phyloP scores from a whole-genome alignment of 1,140 invertebrate genomes.

The Araneus ventricosus region DNA sequence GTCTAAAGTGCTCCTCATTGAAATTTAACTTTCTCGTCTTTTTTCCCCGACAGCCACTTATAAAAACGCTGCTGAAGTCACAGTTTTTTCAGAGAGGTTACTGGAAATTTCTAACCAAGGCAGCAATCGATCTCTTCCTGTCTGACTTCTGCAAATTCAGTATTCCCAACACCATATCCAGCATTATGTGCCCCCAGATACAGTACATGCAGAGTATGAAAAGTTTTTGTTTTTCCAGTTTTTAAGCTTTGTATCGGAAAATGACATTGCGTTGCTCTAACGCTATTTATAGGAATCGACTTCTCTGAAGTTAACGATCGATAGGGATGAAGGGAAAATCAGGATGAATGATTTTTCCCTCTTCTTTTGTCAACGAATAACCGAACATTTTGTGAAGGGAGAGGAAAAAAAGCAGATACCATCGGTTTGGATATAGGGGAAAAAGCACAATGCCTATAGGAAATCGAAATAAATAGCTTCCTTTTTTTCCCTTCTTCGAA shows the following conservation, averaged over 20 bases:
- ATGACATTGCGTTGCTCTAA: neutral
- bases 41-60: neutral
- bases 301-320: neutral
- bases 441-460: neutral
- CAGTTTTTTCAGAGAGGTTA: neutral
- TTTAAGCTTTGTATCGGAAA: neutral
- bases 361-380: neutral
- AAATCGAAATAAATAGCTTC: constrained; percentile 23
- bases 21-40: neutral
- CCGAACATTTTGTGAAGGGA: neutral
- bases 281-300: constrained; percentile 20
- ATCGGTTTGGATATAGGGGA: neutral
- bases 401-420: neutral
- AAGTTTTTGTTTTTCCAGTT: constrained; percentile 18
- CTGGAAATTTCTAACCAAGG: neutral
- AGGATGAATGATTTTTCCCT: constrained; percentile 20
- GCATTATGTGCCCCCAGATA: constrained; percentile 1
- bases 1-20: neutral
- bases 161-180: neutral
- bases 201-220: neutral
- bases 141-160: neutral
- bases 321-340: neutral
- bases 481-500: neutral
- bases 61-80: neutral
- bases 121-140: neutral